Evolutionary conservation across 2,888 invertebrate species (phyloP).

Genomic region (Apamea monoglypha): DNA sequence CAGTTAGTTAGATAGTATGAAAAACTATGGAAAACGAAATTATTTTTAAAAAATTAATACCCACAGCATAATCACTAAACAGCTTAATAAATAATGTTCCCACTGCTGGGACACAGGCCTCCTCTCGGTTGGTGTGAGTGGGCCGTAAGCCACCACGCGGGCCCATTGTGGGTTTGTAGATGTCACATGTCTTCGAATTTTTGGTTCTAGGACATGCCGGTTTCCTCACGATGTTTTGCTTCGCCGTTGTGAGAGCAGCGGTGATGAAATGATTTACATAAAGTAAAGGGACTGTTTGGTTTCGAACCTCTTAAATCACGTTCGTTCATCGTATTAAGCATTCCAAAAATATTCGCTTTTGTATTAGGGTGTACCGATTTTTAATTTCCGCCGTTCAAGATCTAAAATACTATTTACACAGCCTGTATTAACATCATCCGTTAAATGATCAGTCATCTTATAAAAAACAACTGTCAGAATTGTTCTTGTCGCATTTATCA

Average conservation of each 20-base stretch:
- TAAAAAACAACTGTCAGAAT: constrained; percentile 13
- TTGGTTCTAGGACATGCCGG: too few species aligned
- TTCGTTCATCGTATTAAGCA: too few species aligned
- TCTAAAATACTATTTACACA: neutral
- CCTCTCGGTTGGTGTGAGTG: neutral
- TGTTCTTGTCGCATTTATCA: constrained; percentile 48
- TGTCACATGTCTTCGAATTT: too few species aligned
- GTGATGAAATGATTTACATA: neutral
- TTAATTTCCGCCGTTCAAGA: neutral
- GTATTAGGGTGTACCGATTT: neutral
- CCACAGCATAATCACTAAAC: neutral
- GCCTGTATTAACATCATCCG: neutral
- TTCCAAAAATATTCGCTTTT: neutral
- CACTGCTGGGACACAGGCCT: too few species aligned
- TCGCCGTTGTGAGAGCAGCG: neutral
- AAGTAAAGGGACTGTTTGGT: neutral
- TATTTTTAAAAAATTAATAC: neutral
- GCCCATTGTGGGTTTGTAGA: too few species aligned
- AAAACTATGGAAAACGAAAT: neutral
- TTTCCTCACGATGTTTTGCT: neutral
- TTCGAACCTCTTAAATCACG: neutral
- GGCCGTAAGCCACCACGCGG: neutral
- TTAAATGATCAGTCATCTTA: constrained; percentile 6
- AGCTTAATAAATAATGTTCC: too few species aligned
- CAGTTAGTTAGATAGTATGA: neutral